Conservation (phyloP, 2,888 invertebrate genomes). For the Tetrapedia diversipes region DNA sequence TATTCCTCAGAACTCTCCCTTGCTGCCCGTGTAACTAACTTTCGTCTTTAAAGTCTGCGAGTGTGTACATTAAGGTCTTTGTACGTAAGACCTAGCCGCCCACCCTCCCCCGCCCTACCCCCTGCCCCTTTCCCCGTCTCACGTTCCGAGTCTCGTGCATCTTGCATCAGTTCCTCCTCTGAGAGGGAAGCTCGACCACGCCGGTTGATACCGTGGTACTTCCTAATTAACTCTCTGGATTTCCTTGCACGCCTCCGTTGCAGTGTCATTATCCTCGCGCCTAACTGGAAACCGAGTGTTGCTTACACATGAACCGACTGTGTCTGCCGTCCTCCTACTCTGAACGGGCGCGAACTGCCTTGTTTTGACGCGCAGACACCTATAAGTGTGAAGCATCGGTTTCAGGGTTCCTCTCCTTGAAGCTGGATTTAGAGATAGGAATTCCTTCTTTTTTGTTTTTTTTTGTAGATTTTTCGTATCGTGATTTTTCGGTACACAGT, state of each 20-base stretch:
- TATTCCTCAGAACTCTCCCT: not conserved
- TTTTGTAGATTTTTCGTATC: no score
- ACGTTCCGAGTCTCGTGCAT: slow-evolving; percentile 58
- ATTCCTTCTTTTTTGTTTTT: no score
- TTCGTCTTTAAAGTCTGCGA: slow-evolving; percentile 70
- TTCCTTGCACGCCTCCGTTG: slow-evolving; percentile 56
- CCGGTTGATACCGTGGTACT: slow-evolving; percentile 64
- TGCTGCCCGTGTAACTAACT: slow-evolving; percentile 67
- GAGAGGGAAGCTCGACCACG: slow-evolving; percentile 41
- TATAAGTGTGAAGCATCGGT: not conserved
- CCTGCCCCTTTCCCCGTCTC: not conserved
- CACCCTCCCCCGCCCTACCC: no score
- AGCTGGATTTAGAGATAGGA: not conserved
- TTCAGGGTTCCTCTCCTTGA: not conserved
- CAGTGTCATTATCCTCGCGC: slow-evolving; percentile 64
- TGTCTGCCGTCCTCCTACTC: not conserved
- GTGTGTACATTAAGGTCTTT: slow-evolving; percentile 73
- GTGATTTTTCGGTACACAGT: no score
- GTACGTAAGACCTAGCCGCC: slow-evolving; percentile 62
- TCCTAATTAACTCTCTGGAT: slow-evolving; percentile 68
- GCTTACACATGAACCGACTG: slow-evolving; percentile 33
- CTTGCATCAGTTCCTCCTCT: slow-evolving; percentile 57
- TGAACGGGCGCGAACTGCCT: slow-evolving; percentile 27
- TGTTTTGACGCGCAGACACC: slow-evolving; percentile 36
- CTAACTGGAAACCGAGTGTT: slow-evolving; percentile 40